phyloP scores from a whole-genome alignment of 2,888 invertebrate genomes.

The Belgica antarctica region DNA sequence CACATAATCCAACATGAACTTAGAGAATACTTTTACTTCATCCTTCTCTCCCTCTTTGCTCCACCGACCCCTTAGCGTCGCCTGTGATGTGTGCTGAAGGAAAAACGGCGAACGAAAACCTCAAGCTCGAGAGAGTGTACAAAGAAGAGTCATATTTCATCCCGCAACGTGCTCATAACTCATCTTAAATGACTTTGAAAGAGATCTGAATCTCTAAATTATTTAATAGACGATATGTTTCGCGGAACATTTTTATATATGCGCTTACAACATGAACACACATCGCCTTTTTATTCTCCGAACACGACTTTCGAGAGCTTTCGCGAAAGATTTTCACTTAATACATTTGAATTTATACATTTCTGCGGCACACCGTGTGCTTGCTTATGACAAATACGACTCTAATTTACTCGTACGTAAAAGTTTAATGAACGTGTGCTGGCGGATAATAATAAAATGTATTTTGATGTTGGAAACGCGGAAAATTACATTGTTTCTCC shows the following conservation, averaged over 20 bases:
- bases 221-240: slow-evolving; percentile 34
- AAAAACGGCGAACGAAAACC: slow-evolving; percentile 18
- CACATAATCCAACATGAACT: slow-evolving; percentile 32
- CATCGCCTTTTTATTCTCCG: not conserved
- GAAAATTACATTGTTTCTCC: no score
- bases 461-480: not conserved
- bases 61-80: not conserved
- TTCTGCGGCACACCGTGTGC: not conserved
- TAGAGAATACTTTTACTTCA: not conserved
- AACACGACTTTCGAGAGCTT: not conserved
- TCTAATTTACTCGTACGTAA: slow-evolving; percentile 1
- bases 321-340: not conserved
- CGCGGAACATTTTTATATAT: slow-evolving; percentile 20
- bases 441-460: not conserved
- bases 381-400: slow-evolving; percentile 12
- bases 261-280: slow-evolving; percentile 29
- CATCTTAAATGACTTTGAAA: slow-evolving; percentile 43
- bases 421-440: slow-evolving; percentile 6
- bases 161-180: slow-evolving; percentile 29
- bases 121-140: not conserved
- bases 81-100: not conserved
- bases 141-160: slow-evolving; percentile 39
- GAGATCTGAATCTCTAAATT: slow-evolving; percentile 42
- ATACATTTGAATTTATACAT: not conserved
- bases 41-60: not conserved